Evolutionary conservation across 2,797 vertebrate genomes (phyloP).

Genomic region (Parotocinclus haroldoi): DNA sequence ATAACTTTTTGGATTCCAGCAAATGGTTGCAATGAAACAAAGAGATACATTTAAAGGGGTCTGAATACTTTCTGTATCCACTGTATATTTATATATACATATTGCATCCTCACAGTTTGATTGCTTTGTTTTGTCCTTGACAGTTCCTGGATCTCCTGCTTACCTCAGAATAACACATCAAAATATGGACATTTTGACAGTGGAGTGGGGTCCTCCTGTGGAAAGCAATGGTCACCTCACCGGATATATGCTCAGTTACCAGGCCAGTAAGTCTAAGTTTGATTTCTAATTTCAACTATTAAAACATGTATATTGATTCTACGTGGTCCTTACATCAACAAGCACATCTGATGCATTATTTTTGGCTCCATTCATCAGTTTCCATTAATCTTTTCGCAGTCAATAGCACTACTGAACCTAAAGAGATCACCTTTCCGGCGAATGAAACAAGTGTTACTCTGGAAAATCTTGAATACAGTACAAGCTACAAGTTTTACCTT

Average conservation of each 20-base stretch:
- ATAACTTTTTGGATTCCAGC: too few relatives aligned
- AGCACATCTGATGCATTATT: too few relatives aligned
- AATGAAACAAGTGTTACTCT: slow-evolving; percentile 83
- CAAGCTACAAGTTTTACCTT: slow-evolving; percentile 90
- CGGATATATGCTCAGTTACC: slow-evolving; percentile 86
- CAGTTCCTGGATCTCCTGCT: slow-evolving; percentile 86
- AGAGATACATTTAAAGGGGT: too few relatives aligned
- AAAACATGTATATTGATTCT: neutral
- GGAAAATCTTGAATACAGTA: slow-evolving; percentile 84
- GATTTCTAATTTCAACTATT: neutral
- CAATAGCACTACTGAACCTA: slow-evolving; percentile 83
- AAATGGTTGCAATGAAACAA: too few relatives aligned
- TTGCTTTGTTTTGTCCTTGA: slow-evolving; percentile 27
- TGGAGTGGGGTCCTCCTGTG: slow-evolving; percentile 85
- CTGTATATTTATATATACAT: too few relatives aligned
- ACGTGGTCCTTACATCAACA: too few relatives aligned
- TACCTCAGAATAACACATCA: slow-evolving; percentile 76
- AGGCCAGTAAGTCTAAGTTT: slow-evolving; percentile 78
- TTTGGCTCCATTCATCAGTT: too few relatives aligned
- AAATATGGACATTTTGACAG: slow-evolving; percentile 80
- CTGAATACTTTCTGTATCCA: too few relatives aligned
- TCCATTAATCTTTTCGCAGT: slow-evolving; percentile 61
- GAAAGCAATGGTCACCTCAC: slow-evolving; percentile 84
- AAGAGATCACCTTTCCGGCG: slow-evolving; percentile 74
- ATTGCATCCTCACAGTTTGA: neutral